Evolutionary conservation across 1,140 invertebrate genomes (phyloP), one percentile per base, ranked within the genome.

Genomic region (Reticulitermes speratus): DNA sequence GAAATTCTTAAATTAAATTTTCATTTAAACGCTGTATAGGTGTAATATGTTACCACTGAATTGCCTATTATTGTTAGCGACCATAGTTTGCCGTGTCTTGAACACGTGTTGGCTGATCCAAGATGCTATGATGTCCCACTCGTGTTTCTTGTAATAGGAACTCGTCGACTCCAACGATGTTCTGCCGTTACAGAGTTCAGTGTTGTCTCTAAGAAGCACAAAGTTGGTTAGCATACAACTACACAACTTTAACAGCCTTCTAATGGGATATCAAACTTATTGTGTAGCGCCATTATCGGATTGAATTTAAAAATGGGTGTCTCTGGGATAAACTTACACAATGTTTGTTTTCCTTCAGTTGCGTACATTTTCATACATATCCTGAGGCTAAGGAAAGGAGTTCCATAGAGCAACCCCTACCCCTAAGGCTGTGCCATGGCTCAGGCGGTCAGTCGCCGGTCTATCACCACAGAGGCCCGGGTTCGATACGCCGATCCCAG

Each of bases 41-140:
- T n/a, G 25, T 30, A 75, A 30, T 30, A 75, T 75, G 25, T 75
- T 75, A 30, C 65, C 65, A 75, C 65, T 75, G 9, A 75, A 75
- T 75, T 25, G 65, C 65, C n/a, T 75, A 21, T 55, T 19, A 55
- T 55, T 55, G 52, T 55, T 55, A 55, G 65, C 25, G n/a, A 75
- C 65, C n/a, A 75, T 75, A 30, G 65, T 75, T 30, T 30, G 65
- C 65, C 14, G n/a, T 30, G 65, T 75, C 65, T 75, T 30, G 65
- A n/a, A 75, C 65, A 75, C n/a, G n/a, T 75, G 65, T 30, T 75
- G 65, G 25, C n/a, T 75, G 65, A 75, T 75, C 65, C n/a, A 75
- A 75, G 65, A 75, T 30, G 65, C n/a, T 30, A 16, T 21, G 52
- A 55, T 16, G 52, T 55, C 19, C 14, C n/a, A 11, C 2, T 75